Conservation (phyloP, 2,888 invertebrate species). For the Seladonia tumulorum region DNA sequence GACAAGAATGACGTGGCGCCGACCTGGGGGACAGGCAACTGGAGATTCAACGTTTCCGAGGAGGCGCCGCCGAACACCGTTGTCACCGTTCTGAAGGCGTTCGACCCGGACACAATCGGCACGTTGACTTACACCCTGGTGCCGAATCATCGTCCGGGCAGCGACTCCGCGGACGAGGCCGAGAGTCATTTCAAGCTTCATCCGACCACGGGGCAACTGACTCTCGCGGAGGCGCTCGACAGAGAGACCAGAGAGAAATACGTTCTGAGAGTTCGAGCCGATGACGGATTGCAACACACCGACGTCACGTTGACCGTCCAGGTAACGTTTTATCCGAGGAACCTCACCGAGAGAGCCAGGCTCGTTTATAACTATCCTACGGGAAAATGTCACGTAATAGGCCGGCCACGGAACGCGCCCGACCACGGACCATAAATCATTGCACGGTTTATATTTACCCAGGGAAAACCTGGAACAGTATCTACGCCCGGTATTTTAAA, state of each 20-base stretch:
- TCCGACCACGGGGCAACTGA: conserved; percentile 89
- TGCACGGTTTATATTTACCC: not conserved
- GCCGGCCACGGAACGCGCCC: not conserved
- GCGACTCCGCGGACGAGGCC: conserved; percentile 82
- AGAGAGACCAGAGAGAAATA: conserved; percentile 93
- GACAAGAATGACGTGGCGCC: conserved; percentile 99
- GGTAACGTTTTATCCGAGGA: conserved; percentile 85
- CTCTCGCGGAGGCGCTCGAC: conserved; percentile 92
- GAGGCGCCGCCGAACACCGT: conserved; percentile 93
- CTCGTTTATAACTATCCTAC: not conserved
- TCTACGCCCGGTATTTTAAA: not conserved
- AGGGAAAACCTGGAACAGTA: not conserved
- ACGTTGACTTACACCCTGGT: conserved; percentile 85
- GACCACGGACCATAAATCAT: not conserved
- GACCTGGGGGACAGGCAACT: conserved; percentile 90
- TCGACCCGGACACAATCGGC: conserved; percentile 94
- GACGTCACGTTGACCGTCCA: conserved; percentile 91
- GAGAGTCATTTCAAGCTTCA: conserved; percentile 90
- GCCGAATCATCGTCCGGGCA: conserved; percentile 43
- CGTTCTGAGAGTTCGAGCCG: conserved; percentile 92
- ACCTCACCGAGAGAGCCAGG: not conserved
- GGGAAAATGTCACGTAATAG: conserved; percentile 5
- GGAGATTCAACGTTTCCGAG: conserved; percentile 92
- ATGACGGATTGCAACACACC: conserved; percentile 94
- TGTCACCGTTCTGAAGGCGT: conserved; percentile 91